These are phyloP conservation scores for Orcinus orca DNA, from an alignment of 2,113 vertebrate genomes.

Conservation along the genomic window DNA sequence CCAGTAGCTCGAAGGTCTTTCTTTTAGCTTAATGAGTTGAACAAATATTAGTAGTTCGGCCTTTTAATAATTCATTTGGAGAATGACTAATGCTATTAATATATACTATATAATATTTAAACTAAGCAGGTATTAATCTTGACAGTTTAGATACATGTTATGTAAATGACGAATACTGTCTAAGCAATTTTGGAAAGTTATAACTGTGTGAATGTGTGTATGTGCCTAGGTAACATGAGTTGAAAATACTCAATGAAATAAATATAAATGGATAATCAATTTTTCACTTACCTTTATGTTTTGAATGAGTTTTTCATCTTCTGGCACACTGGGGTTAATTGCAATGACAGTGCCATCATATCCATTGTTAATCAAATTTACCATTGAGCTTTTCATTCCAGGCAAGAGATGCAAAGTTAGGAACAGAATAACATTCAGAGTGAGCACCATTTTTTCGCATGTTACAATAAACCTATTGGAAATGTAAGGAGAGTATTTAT, in stretches of 20 bases:
- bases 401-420: constrained; percentile 55
- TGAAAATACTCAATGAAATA: constrained; percentile 23
- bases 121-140: constrained; percentile 28
- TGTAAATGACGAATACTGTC: background rate
- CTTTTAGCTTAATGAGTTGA: background rate
- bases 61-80: constrained; percentile 1
- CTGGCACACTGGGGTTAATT: constrained; percentile 77
- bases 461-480: background rate
- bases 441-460: constrained; percentile 31
- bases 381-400: constrained; percentile 50
- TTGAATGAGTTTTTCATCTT: constrained; percentile 75
- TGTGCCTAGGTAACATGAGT: background rate
- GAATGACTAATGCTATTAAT: background rate
- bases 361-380: constrained; percentile 73
- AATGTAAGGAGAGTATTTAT: constrained; percentile 45
- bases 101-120: constrained; percentile 3
- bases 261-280: background rate
- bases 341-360: constrained; percentile 81
- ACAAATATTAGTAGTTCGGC: background rate
- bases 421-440: constrained; percentile 47
- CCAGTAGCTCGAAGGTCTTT: background rate
- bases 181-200: background rate
- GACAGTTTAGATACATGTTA: background rate
- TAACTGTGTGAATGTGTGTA: background rate
- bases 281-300: constrained; percentile 77